Evolutionary conservation across 2,113 vertebrate species (phyloP), one percentile per base, ranked within the genome.

Genomic region (Oenanthe oenanthe): DNA sequence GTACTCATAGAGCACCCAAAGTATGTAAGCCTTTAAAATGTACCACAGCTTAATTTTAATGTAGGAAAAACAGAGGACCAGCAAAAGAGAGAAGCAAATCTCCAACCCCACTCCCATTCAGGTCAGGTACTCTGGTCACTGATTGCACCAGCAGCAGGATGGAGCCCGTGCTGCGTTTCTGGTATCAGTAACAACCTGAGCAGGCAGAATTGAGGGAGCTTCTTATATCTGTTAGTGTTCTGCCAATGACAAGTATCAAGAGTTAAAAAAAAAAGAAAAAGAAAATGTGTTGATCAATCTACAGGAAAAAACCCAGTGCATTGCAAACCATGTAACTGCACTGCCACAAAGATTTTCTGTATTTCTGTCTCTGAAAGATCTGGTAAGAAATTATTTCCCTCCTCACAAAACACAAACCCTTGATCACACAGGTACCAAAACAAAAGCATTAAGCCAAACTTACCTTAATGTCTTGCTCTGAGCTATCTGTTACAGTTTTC

Each of bases 381-480:
- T 67, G 82, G 29, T 88, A 96, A 95, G 48, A 92, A 95, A 95
- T 83, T 61, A n/a, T 90, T 84, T 96, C 96, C 82, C 92, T 87
- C 71, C 93, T 93, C 95, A 91, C 32, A 45, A 96, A 96, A 66
- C 63, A 91, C 50, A 86, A 76, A 71, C 29, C 43, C 51, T 13
- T n/a, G 13, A 45, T 61, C 19, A 63, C 42, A 83, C 25, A 91
- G 60, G 62, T 71, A 85, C 25, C 34, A 53, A 95, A 79, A 91
- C 91, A 95, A 96, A 96, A 94, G 85, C 74, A 45, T 95, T 86
- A 88, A 93, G 92, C 63, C 85, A 95, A 89, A 96, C 93, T 98
- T 98, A 98, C 98, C 98, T 98, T 98, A 87, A 97, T 79, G 88
- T 98, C 98, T 97, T 97, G 97, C 75, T 98, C 98, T 32, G 95